Evolutionary conservation across 2,888 invertebrate genomes (phyloP).

Genomic region (Ophraella communa): DNA sequence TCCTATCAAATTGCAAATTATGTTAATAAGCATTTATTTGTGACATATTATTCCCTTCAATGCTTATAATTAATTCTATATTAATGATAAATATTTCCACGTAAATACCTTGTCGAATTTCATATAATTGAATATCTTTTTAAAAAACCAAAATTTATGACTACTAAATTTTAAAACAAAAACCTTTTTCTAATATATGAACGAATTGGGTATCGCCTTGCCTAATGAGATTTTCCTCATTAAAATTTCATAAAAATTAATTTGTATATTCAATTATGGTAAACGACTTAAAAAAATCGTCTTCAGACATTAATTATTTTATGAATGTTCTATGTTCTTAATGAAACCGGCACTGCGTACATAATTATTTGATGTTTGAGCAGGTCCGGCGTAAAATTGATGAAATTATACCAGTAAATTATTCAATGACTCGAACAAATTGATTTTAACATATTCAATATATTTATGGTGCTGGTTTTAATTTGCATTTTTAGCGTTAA

Average conservation of each 20-base stretch:
- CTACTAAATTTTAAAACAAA: no score
- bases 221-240: slow-evolving; percentile 24
- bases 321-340: slow-evolving; percentile 26
- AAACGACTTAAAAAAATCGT: slow-evolving; percentile 29
- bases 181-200: not conserved
- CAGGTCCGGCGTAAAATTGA: slow-evolving; percentile 8
- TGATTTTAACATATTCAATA: not conserved
- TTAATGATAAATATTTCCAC: no score
- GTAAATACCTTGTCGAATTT: no score
- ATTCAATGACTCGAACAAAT: not conserved
- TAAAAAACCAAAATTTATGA: no score
- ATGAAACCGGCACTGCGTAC: slow-evolving; percentile 23
- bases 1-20: no score
- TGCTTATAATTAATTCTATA: no score
- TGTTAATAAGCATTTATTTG: no score
- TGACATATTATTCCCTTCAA: no score
- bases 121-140: no score
- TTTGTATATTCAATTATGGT: slow-evolving; percentile 25
- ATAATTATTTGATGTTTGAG: slow-evolving; percentile 25
- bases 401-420: not conserved
- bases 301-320: slow-evolving; percentile 31
- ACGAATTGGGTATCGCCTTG: no score
- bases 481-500: no score
- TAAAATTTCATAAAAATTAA: slow-evolving; percentile 29
- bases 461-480: no score